Evolutionary conservation across 2,888 invertebrate species (phyloP).

Genomic region (Brachynemurus nebulosus): DNA sequence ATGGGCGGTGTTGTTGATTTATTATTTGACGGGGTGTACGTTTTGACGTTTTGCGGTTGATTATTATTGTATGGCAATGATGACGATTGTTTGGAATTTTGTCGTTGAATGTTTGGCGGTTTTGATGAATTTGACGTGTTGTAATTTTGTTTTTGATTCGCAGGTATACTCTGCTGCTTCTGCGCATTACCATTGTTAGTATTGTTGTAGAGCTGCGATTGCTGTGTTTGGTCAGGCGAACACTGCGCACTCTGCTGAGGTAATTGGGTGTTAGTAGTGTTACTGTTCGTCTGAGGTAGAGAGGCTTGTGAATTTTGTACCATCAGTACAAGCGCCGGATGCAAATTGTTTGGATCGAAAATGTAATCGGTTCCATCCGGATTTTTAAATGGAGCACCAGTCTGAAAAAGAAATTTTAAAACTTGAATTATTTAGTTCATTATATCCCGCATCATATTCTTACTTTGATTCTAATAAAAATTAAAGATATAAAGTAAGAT

Average conservation of each 20-base stretch:
- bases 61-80: neutral
- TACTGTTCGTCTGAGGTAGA: conserved; percentile 15
- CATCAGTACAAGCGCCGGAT: conserved; percentile 8
- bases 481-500: no score
- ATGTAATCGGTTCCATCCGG: conserved; percentile 64
- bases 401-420: no score
- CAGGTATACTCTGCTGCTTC: no score
- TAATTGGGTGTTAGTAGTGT: no score
- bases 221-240: no score
- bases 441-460: no score
- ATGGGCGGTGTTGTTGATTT: neutral
- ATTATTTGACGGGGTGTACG: no score
- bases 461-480: no score
- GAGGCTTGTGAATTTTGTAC: conserved; percentile 21
- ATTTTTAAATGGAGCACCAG: conserved; percentile 61
- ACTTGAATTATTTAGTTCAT: no score
- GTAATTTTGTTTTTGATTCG: no score
- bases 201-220: no score
- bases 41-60: conserved; percentile 13
- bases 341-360: conserved; percentile 44
- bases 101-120: conserved; percentile 10
- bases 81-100: conserved; percentile 4
- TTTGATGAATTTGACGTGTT: conserved; percentile 22
- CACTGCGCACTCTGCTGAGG: conserved; percentile 10
- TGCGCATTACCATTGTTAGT: no score